Evolutionary conservation across 1,140 invertebrate genomes (phyloP), one percentile per base, ranked within the genome.

Genomic region (Lysiphlebus fabarum): DNA sequence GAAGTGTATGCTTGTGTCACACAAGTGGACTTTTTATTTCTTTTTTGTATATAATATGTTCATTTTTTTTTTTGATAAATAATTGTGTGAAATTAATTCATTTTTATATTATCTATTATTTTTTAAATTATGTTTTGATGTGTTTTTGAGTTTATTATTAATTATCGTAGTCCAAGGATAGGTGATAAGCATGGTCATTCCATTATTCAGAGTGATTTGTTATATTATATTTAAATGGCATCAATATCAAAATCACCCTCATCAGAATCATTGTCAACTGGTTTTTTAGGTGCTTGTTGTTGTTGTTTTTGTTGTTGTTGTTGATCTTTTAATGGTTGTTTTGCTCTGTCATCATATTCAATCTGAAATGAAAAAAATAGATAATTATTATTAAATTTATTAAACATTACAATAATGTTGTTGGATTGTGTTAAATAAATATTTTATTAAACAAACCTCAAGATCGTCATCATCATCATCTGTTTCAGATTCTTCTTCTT

Each of bases 191-290:
- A 26, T 2, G 17, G 2, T 26, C 4, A 4, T 4, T 26, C 17
- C 17, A 26, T 26, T 26, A n/a, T n/a, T n/a, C n/a, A n/a, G n/a
- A n/a, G 17, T 26, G 17, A 26, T 26, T 6, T n/a, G 33, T 45
- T 34, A 17, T 49, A 65, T 64, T 63, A 9, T 53, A 64, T 81
- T 85, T 91, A 96, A 75, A 95, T 95, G 72, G 90, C 91, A 84
- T 96, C 93, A 74, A 95, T 95, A 76, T 95, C 92, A 68, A 95
- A 88, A 65, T 87, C 87, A 34, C 85, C 91, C 48, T 86, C 90
- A 60, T 89, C 89, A 44, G 90, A 89, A 53, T 85, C 82, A 44
- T 81, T 79, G 43, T 80, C 61, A 37, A 68, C 76, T 53, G 79
- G 76, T 65, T 83, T 82, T 61, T 82, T 82, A 38, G 64, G 68